These are phyloP conservation scores for Ochropleura plecta DNA, from an alignment of 2,888 invertebrate genomes.

Conservation along the genomic window DNA sequence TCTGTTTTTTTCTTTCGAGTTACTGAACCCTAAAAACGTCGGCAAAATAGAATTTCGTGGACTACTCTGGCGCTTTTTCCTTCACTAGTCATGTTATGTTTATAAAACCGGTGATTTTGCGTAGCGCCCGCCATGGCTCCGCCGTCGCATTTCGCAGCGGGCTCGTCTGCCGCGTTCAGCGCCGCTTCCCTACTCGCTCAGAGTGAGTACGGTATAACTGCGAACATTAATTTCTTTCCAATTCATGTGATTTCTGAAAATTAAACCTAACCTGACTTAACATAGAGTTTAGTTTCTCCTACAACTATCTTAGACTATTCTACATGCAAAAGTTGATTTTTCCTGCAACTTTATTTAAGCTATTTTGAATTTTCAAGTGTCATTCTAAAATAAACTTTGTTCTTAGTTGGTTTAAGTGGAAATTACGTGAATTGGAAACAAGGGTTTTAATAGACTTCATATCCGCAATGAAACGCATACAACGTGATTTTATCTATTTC, in stretches of 20 bases:
- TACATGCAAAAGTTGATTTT: neutral
- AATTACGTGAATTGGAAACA: constrained; percentile 33
- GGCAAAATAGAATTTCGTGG: too few species aligned
- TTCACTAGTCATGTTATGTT: constrained; percentile 13
- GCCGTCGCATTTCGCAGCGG: constrained; percentile 80
- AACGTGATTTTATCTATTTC: constrained; percentile 9
- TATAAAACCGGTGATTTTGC: constrained; percentile 53
- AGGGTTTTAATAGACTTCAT: constrained; percentile 6
- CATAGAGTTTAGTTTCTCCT: neutral
- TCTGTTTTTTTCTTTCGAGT: too few species aligned
- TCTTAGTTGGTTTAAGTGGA: neutral
- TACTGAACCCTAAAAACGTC: too few species aligned
- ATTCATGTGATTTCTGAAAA: constrained; percentile 20
- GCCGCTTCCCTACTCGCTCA: constrained; percentile 96
- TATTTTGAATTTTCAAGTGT: neutral
- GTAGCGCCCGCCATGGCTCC: constrained; percentile 72
- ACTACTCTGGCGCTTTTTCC: too few species aligned
- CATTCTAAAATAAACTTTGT: neutral
- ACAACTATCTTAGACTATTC: neutral
- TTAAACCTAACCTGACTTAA: accelerated
- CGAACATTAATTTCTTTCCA: constrained; percentile 27
- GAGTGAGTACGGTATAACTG: constrained; percentile 92
- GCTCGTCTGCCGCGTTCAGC: constrained; percentile 91
- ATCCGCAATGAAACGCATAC: constrained; percentile 35
- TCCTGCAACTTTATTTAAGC: neutral